phyloP scores from a whole-genome alignment of 2,888 invertebrate genomes.

The Drosophila limbata region DNA sequence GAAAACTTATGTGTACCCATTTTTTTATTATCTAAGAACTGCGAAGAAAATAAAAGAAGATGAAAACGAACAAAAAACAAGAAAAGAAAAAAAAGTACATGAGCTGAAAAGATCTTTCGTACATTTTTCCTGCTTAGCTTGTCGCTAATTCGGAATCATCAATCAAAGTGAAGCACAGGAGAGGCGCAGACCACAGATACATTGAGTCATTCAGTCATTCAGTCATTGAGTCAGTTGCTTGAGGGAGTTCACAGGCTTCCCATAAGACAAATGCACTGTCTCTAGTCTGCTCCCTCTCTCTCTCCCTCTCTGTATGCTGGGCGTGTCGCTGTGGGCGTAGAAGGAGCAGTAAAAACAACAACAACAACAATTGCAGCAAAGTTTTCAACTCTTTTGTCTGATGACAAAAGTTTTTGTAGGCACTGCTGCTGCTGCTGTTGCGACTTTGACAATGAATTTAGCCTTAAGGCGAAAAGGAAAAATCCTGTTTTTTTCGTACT shows the following conservation, averaged over 20 bases:
- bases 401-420: constrained; percentile 80
- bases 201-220: constrained; percentile 38
- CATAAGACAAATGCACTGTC: constrained; percentile 61
- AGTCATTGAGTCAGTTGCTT: constrained; percentile 44
- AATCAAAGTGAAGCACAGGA: constrained; percentile 64
- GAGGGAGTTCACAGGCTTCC: constrained; percentile 43
- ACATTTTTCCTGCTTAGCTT: constrained; percentile 63
- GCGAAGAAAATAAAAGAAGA: constrained; percentile 10
- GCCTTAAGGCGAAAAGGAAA: constrained; percentile 68
- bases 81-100: constrained; percentile 12
- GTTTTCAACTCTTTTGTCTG: constrained; percentile 77
- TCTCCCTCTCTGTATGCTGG: constrained; percentile 16
- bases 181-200: constrained; percentile 31
- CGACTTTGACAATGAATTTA: constrained; percentile 81
- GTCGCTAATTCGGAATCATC: constrained; percentile 79
- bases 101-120: constrained; percentile 54
- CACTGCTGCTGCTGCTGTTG: constrained; percentile 38
- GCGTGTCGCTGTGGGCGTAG: constrained; percentile 41
- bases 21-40: constrained; percentile 23
- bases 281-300: constrained; percentile 16
- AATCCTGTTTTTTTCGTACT: constrained; percentile 73
- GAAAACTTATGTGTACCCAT: constrained; percentile 66
- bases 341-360: not conserved
- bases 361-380: constrained; percentile 31
- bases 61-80: not conserved